Evolutionary conservation across 2,113 vertebrate species (phyloP).

Genomic region (Laticauda laticaudata): DNA sequence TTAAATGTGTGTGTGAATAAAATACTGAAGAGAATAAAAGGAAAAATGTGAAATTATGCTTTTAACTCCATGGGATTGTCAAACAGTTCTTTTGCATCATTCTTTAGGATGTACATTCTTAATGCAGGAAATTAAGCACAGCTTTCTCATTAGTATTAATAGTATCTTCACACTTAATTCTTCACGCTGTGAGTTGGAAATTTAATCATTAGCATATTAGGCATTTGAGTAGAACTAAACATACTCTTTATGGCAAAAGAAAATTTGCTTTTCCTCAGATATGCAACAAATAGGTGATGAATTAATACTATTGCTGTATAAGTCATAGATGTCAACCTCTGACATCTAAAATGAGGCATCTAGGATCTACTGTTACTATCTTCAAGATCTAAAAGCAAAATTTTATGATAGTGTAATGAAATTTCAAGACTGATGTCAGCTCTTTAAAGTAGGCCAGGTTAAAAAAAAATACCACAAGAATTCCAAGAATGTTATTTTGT

Average conservation of each 20-base stretch:
- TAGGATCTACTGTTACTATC: neutral
- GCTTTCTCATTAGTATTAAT: neutral
- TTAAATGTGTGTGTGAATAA: constrained; percentile 51
- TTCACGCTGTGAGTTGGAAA: neutral
- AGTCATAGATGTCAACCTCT: neutral
- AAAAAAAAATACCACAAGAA: neutral
- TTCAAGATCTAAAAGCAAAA: neutral
- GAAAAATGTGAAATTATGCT: constrained; percentile 31
- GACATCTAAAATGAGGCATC: neutral
- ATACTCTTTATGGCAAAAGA: neutral
- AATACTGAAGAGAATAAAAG: constrained; percentile 52
- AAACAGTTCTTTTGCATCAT: fast-evolving
- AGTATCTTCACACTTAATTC: neutral
- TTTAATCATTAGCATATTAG: neutral
- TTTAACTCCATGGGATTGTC: constrained; percentile 4
- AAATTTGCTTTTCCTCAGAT: neutral
- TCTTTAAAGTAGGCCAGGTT: neutral
- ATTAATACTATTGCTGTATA: neutral
- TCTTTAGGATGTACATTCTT: neutral
- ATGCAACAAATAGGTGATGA: neutral
- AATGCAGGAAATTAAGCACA: neutral
- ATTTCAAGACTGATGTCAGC: neutral
- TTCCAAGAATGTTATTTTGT: neutral
- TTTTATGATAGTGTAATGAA: neutral
- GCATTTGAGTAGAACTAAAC: neutral